Evolutionary conservation across 2,888 invertebrate genomes (phyloP).

Genomic region (Drosophila cyrtoloma): DNA sequence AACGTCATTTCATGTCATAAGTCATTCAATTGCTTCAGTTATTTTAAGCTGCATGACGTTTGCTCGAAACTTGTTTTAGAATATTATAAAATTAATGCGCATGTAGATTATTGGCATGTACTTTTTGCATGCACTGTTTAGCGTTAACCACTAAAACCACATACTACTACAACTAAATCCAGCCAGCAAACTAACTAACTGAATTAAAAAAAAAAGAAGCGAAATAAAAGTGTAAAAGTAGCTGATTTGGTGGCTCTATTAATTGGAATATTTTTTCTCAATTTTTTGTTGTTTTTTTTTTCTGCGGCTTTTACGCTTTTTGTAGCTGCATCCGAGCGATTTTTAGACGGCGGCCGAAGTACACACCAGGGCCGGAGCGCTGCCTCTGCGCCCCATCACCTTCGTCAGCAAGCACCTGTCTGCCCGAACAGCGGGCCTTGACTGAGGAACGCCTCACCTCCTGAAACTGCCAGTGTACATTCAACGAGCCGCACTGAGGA

Average conservation of each 20-base stretch:
- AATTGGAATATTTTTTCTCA: conserved; percentile 57
- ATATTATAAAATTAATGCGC: conserved; percentile 31
- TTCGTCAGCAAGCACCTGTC: conserved; percentile 86
- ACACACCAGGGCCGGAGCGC: conserved; percentile 88
- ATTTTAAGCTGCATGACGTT: conserved; percentile 40
- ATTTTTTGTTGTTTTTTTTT: conserved; percentile 20
- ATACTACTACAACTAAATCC: conserved; percentile 46
- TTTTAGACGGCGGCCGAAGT: conserved; percentile 90
- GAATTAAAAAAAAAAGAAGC: conserved; percentile 22
- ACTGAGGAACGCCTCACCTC: conserved; percentile 91
- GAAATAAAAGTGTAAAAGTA: conserved; percentile 14
- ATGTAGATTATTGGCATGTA: conserved; percentile 75
- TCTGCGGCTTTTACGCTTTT: conserved; percentile 43
- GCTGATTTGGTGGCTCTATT: conserved; percentile 43
- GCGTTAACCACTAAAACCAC: conserved; percentile 35
- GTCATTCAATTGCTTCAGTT: conserved; percentile 25
- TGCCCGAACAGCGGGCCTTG: conserved; percentile 86
- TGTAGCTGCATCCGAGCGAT: conserved; percentile 94
- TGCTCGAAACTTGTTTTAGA: conserved; percentile 5
- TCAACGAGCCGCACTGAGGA: conserved; percentile 77
- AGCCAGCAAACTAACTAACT: conserved; percentile 51
- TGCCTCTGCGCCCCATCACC: conserved; percentile 88
- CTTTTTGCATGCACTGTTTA: conserved; percentile 69
- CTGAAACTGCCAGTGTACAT: conserved; percentile 84
- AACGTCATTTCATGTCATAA: conserved; percentile 20